Conservation (phyloP, 30 jellyfish, hydroid and myxozoan species). For the Turritopsis rubra region DNA sequence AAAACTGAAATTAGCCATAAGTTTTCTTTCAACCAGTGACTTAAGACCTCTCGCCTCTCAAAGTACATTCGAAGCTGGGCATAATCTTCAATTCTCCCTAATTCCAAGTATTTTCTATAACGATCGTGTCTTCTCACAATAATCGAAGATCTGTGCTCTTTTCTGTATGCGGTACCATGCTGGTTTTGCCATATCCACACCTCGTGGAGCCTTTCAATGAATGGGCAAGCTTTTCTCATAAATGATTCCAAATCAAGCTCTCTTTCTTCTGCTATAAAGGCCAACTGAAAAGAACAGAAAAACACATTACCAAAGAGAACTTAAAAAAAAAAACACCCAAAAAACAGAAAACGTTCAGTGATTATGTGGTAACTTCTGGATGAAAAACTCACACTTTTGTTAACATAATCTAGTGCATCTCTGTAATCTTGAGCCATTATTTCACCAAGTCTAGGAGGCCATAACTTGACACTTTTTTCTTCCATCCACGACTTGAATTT, state of each 20-base stretch:
- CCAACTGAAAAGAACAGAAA: slow-evolving; percentile 38
- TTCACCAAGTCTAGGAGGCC: slow-evolving; percentile 95
- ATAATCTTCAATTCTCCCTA: slow-evolving; percentile 73
- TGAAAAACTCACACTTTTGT: slow-evolving; percentile 55
- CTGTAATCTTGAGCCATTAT: slow-evolving; percentile 86
- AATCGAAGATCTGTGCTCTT: slow-evolving; percentile 84
- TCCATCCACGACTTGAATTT: slow-evolving; percentile 83
- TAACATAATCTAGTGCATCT: slow-evolving; percentile 77
- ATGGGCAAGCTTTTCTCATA: slow-evolving; percentile 63
- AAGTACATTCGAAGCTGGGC: slow-evolving; percentile 53
- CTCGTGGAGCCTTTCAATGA: slow-evolving; percentile 66
- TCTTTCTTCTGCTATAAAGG: slow-evolving; percentile 71
- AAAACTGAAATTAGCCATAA: slow-evolving; percentile 68
- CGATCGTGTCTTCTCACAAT: slow-evolving; percentile 70
- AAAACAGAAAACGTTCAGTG: neutral
- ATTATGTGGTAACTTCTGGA: neutral
- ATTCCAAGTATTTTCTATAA: slow-evolving; percentile 73
- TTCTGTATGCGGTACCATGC: slow-evolving; percentile 74
- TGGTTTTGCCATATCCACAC: slow-evolving; percentile 95
- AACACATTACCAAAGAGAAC: neutral
- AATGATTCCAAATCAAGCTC: slow-evolving; percentile 63
- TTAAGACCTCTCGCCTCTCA: slow-evolving; percentile 71
- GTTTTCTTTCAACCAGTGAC: slow-evolving; percentile 86
- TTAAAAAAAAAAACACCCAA: neutral
- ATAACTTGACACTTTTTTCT: slow-evolving; percentile 58